Conservation (phyloP, 2,113 vertebrate genomes). For the Gopherus flavomarginatus region DNA sequence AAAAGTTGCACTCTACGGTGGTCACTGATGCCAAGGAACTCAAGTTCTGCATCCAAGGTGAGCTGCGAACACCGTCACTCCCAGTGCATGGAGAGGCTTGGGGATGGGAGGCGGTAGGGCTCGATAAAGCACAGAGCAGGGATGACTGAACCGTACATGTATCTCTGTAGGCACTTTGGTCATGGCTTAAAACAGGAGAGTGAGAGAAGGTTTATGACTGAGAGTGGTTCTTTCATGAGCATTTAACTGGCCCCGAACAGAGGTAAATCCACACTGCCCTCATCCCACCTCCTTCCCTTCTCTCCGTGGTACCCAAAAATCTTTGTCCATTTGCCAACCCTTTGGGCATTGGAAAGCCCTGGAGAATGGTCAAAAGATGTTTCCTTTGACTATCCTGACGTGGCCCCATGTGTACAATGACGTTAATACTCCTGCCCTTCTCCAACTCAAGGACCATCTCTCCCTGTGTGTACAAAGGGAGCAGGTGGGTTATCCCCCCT, state of each 20-base stretch:
- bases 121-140: neutral
- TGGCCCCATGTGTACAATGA: neutral
- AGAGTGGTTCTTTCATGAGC: neutral
- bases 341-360: neutral
- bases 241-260: neutral
- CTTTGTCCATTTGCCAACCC: neutral
- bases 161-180: neutral
- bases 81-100: accelerated
- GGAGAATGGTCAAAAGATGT: neutral
- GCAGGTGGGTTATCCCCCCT: neutral
- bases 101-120: neutral
- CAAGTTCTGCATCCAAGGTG: constrained; percentile 94
- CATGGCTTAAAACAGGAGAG: neutral
- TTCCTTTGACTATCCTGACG: neutral
- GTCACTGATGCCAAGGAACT: constrained; percentile 92
- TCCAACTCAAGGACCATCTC: neutral
- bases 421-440: neutral
- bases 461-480: too few species aligned
- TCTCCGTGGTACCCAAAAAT: neutral
- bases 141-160: neutral
- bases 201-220: neutral
- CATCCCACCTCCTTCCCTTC: neutral
- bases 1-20: constrained; percentile 75
- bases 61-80: neutral
- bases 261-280: neutral